Evolutionary conservation across 2,113 vertebrate genomes (phyloP), one percentile per base, ranked within the genome.

Genomic region (Telmatochromis bifrenatus): DNA sequence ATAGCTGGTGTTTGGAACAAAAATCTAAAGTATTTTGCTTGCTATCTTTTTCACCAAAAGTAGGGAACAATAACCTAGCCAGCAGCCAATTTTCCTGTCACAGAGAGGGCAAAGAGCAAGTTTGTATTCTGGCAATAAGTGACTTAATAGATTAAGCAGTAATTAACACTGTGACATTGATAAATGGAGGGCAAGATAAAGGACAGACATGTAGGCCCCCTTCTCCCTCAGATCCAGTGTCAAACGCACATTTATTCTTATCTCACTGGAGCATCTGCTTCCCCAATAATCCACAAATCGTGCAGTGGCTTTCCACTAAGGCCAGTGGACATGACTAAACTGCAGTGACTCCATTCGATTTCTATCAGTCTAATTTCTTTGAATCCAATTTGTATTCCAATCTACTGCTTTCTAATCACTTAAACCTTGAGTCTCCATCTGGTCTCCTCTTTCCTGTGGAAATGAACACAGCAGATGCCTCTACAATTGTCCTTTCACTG

Each of bases 381-480:
- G 97, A 98, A 98, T 98, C 97, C 97, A 99, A 99, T 99, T 99
- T 98, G 97, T 98, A 98, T 98, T 98, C 97, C 97, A 98, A 98
- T 98, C 97, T 98, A 98, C 97, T 96, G 97, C 97, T 96, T 97
- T 98, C 97, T 98, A 98, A 99, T 98, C 97, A 97, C 97, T 98
- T 98, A 98, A 98, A 99, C 98, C 97, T 97, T 96, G 96, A 98
- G 96, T 95, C 97, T 97, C 98, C 98, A 98, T 99, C 98, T 99
- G 98, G 96, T 98, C 97, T 75, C 81, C 79, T 73, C 81, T 86
- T 93, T 94, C 89, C 87, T 53, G 91, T 91, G 89, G 96, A 97
- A 97, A 97, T 97, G 96, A 97, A 97, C 95, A 5, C 95, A 97
- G 97, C 98, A 98, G 98, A 98, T 98, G 97, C 97, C 97, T 97